Evolutionary conservation across 2,113 vertebrate species (phyloP), one percentile per base, ranked within the genome.

Genomic region (Riparia riparia): DNA sequence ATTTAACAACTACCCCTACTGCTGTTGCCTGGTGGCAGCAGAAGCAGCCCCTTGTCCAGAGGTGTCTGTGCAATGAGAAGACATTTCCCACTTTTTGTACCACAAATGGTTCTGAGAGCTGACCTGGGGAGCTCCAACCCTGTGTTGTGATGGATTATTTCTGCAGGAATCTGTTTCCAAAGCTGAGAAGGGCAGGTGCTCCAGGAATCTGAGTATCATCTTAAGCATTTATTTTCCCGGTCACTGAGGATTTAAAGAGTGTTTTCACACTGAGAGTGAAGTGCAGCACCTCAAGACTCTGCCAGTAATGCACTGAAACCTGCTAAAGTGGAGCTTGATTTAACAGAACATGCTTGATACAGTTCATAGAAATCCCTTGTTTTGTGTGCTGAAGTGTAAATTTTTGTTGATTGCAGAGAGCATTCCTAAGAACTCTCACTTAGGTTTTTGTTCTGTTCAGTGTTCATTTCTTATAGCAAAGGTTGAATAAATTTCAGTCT

Each of bases 1-100:
- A 0, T 69, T 77, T 37, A 37, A 37, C 37, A 31, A 1, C 14
- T 42, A 4, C 4, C 4, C 3, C 32, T 53, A 0, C 24, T 78
- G 56, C 77, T 17, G 5, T 58, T 66, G 26, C 14, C 34, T 74
- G 31, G 26, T 37, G 72, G 54, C 71, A 69, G n/a, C 64, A 70
- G 5, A 17, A n/a, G 16, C 47, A 84, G 39, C 73, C 39, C 39
- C 29, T 89, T 89, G 24, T 15, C 73, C 39, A 29, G 32, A 47
- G 68, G 5, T 51, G 28, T 12, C 2, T 15, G 1, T 1, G 4
- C 26, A 49, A 56, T 60, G 65, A 69, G 73, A 71, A 45, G 31
- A 25, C 3, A 3, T 54, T 58, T 68, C 88, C 65, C 17, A 1
- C 9, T 68, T 47, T 42, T 31, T 49, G 32, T 60, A 2, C 31